Evolutionary conservation across 2,113 vertebrate species (phyloP), one percentile per base, ranked within the genome.

Genomic region (Lethenteron reissneri): DNA sequence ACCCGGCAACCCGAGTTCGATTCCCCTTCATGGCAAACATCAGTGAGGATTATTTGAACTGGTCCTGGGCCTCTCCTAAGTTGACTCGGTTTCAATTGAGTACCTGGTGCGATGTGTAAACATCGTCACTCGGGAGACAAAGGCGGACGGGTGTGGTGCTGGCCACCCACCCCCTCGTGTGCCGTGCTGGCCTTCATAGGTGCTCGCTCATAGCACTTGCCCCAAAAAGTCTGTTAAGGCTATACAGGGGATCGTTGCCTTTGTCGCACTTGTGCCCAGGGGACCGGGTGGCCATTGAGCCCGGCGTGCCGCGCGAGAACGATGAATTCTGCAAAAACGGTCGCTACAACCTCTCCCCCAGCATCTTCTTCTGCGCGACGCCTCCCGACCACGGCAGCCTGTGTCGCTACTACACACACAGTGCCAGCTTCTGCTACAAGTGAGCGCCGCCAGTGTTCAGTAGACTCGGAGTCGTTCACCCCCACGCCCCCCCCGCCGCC

Each of bases 381-480:
- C 92, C 94, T 2, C 94, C 92, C 0, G 89, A 97, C 1, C 80
- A 97, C 2, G 94, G 94, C 7, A 95, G 88, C 74, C 75, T 99
- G 60, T 92, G 88, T 75, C 79, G 82, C 74, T 99, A 83, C 80
- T 96, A 96, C 81, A 87, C 79, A 57, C 94, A 99, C 79, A 85
- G 72, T 1, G 88, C 89, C 56, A 83, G 77, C 81, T 99, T 90
- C 83, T 97, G 92, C 76, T 96, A 96, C 83, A 97, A 90, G 94
- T 97, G 10, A 83, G 85, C 83, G 64, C n/a, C 41, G 41, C 41
- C 41, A 41, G 41, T 7, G 6, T 41, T 41, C 41, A 7, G 41
- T 7, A 41, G 41, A 41, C 41, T 41, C 41, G 41, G 41, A 41
- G 41, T 41, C 41, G 41, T 41, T 41, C 4, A 41, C 41, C 41